Conservation (phyloP, 2,113 vertebrate genomes). For the Pollimyrus isidori region DNA sequence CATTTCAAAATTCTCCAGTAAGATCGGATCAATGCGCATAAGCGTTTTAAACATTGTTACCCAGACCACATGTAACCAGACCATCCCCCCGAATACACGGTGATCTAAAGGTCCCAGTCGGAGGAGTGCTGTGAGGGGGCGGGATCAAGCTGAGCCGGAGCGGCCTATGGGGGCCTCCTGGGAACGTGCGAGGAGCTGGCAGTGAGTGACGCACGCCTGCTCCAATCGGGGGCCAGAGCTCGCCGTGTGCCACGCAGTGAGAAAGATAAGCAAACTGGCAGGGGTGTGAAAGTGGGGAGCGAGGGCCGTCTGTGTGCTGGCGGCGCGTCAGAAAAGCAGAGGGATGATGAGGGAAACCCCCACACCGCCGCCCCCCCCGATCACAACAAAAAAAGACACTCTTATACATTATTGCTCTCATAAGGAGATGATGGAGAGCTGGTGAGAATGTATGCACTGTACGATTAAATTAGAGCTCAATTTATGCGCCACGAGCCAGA, state of each 20-base stretch:
- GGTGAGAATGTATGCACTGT: background rate
- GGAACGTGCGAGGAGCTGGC: background rate
- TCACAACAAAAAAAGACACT: background rate
- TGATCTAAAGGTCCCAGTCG: background rate
- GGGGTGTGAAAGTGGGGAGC: slow-evolving; percentile 7
- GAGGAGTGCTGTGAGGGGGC: background rate
- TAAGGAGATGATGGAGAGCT: background rate
- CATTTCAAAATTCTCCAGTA: background rate
- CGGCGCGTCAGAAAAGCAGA: background rate
- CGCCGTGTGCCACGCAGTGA: background rate
- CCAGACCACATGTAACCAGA: background rate
- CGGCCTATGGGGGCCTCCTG: background rate
- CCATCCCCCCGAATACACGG: background rate
- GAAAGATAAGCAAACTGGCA: slow-evolving; percentile 10
- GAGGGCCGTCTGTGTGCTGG: background rate
- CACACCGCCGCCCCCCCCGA: background rate
- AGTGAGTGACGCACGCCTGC: background rate
- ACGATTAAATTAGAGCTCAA: background rate
- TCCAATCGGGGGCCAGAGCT: slow-evolving; percentile 3
- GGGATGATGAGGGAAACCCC: background rate
- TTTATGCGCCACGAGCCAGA: background rate
- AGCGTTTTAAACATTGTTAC: background rate
- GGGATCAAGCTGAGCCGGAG: background rate
- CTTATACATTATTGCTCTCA: background rate
- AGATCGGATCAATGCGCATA: background rate